Base-by-base conservation (phyloP, 2,113 vertebrate species). In the Pyrgilauda ruficollis region DNA sequence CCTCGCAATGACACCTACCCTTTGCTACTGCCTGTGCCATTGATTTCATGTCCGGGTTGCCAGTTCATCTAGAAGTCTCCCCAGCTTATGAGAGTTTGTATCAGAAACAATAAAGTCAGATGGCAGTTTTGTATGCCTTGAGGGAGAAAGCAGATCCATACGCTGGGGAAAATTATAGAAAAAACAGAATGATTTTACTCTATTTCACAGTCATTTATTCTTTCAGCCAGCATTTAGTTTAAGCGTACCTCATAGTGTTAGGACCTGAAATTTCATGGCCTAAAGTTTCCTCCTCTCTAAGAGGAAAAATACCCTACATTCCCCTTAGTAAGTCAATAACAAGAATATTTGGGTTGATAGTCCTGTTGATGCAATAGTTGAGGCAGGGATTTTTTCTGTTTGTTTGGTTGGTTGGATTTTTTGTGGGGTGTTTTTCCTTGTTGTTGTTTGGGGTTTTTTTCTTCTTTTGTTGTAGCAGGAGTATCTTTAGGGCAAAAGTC, bases 1-100 rank as follows among this genome's bases (percentile, higher is more conserved):
- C 97, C 96, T 95, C 2, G 76, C 89, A 95, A 81, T 94, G 97
- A 96, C 81, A 96, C 93, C 94, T 94, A 90, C 82, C 84, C 79
- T 92, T 93, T 19, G 59, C 64, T 85, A 78, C 78, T 94, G 92
- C 93, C 84, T 83, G 90, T 93, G 88, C 64, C 79, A 97, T 91
- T 66, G 78, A 95, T 95, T 97, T 89, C 68, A 63, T 75, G 72
- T 88, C 62, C 2, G 49, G 37, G 55, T 82, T 96, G 82, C 79
- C 55, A 61, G 55, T 67, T 84, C 74, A 53, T 88, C 84, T 72
- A 67, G 77, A 85, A 93, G 90, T 17, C 81, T 79, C 76, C 77
- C 37, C 69, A 90, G 72, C 55, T 72, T 91, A 91, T 91, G 76
- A 96, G 72, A 94, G 39, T 77, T 92, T 81, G 31, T 82, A 96